These are phyloP conservation scores for Chrysolina americana DNA, from an alignment of 2,888 invertebrate species.

Conservation along the genomic window DNA sequence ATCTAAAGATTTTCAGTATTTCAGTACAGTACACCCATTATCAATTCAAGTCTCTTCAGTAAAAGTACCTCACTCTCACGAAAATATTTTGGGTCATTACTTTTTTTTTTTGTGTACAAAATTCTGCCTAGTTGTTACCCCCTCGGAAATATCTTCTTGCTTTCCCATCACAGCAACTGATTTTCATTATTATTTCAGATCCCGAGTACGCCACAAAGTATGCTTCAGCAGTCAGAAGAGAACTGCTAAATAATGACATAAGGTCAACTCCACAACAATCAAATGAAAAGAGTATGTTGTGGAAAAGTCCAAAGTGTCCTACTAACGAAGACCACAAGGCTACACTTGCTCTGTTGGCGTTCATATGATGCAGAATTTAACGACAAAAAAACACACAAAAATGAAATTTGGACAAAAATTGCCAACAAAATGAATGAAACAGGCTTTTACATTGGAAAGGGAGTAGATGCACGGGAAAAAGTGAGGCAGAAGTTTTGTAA, in stretches of 20 bases:
- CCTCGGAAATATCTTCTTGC: not conserved
- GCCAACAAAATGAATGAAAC: constrained; percentile 29
- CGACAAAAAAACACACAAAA: constrained; percentile 25
- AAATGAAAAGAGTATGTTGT: constrained; percentile 1
- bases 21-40: too few species aligned
- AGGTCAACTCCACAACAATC: constrained; percentile 3
- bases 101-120: not conserved
- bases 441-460: constrained; percentile 26
- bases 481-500: constrained; percentile 26
- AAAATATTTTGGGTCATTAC: constrained; percentile 9
- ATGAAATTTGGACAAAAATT: constrained; percentile 27
- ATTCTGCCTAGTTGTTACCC: too few species aligned
- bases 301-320: constrained; percentile 25
- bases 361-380: not conserved
- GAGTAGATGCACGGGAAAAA: constrained; percentile 19
- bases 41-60: too few species aligned
- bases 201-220: constrained; percentile 22
- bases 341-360: constrained; percentile 15
- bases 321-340: constrained; percentile 22
- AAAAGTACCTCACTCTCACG: not conserved
- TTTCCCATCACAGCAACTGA: not conserved
- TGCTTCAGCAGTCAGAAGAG: constrained; percentile 26
- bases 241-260: constrained; percentile 21
- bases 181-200: constrained; percentile 17
- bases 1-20: too few species aligned